These are phyloP conservation scores for Phymastichus coffea DNA, from an alignment of 1,140 invertebrate genomes.

Conservation along the genomic window DNA sequence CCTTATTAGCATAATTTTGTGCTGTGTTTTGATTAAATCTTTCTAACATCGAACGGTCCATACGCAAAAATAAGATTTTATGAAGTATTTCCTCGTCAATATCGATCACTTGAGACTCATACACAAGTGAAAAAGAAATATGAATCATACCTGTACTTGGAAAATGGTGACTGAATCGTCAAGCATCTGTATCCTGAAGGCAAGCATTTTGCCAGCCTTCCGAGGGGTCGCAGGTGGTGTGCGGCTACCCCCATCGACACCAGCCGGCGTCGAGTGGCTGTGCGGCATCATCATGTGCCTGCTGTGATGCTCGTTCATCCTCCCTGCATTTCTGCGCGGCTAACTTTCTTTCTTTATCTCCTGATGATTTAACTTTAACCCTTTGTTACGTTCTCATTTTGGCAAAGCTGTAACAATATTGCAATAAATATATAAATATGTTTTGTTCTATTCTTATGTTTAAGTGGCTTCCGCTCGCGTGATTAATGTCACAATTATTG, in stretches of 20 bases:
- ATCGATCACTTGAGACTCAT: no score
- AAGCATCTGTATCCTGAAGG: constrained; percentile 83
- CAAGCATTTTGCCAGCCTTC: constrained; percentile 83
- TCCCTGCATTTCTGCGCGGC: not conserved
- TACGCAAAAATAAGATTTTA: no score
- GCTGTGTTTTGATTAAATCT: no score
- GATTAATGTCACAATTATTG: no score
- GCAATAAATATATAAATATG: no score
- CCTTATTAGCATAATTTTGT: no score
- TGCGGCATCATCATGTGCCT: constrained; percentile 74
- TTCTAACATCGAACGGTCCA: no score
- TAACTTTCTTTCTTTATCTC: not conserved
- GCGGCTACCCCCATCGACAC: constrained; percentile 70
- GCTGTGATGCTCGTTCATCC: constrained; percentile 15
- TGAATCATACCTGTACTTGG: constrained; percentile 80
- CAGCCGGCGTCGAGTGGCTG: constrained; percentile 78
- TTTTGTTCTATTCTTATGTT: no score
- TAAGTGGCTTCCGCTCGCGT: no score
- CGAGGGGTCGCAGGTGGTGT: constrained; percentile 73
- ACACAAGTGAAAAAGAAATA: no score
- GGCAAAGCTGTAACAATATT: no score
- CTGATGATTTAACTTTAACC: not conserved
- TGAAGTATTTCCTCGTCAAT: no score
- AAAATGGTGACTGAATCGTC: constrained; percentile 86
- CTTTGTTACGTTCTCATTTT: constrained; percentile 14